Base-by-base conservation (phyloP, 1,140 invertebrate genomes). In the Drosophila chauvacae region DNA sequence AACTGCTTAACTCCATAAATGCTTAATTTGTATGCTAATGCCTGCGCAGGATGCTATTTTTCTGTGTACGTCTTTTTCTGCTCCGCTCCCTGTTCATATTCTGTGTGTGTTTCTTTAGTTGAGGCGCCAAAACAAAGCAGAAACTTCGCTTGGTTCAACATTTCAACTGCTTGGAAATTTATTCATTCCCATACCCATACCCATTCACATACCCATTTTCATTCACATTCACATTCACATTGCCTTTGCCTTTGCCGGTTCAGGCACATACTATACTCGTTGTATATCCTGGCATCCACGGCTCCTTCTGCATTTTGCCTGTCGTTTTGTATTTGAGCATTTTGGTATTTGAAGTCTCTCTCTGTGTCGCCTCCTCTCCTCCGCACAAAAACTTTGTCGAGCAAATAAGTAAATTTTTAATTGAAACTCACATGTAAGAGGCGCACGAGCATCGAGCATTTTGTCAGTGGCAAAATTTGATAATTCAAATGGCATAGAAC, bases 111-210 rank as follows among this genome's bases (percentile, higher is more conserved):
- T 47, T 73, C 64, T 65, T 76, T 55, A 70, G 68, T 70, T 39
- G 57, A 74, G 81, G 75, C 82, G 82, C 62, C 83, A 79, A 87
- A 88, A 88, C 84, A 87, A 88, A 87, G 84, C 84, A 84, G 60
- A 78, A 73, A 68, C 48, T 57, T 70, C 66, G 75, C 65, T 66
- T 45, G 71, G 66, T 83, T 87, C 84, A 83, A 77, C 84, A 80
- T 88, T 88, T 88, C 80, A 80, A 80, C 84, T 83, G 84, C 72
- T 83, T 73, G 71, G 48, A 87, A 87, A 88, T 83, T 83, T 88
- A 88, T 86, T 82, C 75, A 87, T 77, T 74, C 66, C 66, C 66
- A 68, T 57, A 37, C 60, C 26, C 35, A 30, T 35, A 20, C 42
- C 11, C 51, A 20, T 42, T 26, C 18, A 4, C 23, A 45, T 45